Evolutionary conservation across 2,113 vertebrate genomes (phyloP).

Genomic region (Cyanistes caeruleus): DNA sequence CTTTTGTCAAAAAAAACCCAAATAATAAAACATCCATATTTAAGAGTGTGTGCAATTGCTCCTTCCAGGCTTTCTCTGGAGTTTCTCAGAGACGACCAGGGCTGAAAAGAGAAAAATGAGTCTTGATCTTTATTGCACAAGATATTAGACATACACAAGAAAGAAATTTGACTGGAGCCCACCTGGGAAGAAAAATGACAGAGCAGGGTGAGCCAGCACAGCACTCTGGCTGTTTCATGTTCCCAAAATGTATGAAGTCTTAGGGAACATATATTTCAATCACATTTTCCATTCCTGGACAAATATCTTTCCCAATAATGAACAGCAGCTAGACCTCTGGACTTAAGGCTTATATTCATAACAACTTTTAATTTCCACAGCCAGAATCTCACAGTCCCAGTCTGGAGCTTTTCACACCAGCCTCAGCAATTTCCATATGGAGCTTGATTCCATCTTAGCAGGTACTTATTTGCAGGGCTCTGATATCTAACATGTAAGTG

Average conservation of each 20-base stretch:
- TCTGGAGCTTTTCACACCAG: neutral
- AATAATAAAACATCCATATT: neutral
- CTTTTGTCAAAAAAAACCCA: neutral
- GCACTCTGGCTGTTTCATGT: neutral
- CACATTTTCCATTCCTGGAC: neutral
- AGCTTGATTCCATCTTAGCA: neutral
- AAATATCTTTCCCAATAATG: neutral
- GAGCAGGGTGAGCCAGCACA: neutral
- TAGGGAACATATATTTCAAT: neutral
- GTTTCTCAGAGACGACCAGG: neutral
- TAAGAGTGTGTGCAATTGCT: neutral
- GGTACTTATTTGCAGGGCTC: neutral
- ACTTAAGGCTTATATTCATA: neutral
- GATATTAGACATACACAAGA: neutral
- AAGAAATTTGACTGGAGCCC: neutral
- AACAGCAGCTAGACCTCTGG: neutral
- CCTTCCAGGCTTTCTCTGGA: neutral
- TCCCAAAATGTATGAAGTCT: neutral
- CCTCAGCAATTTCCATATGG: neutral
- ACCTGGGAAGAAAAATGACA: neutral
- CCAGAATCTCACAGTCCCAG: neutral
- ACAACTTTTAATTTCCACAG: neutral
- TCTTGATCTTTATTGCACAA: neutral
- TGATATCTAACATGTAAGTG: neutral
- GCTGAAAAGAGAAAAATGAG: neutral